Base-by-base conservation (phyloP, 2,113 vertebrate genomes). In the Tonatia bakeri region DNA sequence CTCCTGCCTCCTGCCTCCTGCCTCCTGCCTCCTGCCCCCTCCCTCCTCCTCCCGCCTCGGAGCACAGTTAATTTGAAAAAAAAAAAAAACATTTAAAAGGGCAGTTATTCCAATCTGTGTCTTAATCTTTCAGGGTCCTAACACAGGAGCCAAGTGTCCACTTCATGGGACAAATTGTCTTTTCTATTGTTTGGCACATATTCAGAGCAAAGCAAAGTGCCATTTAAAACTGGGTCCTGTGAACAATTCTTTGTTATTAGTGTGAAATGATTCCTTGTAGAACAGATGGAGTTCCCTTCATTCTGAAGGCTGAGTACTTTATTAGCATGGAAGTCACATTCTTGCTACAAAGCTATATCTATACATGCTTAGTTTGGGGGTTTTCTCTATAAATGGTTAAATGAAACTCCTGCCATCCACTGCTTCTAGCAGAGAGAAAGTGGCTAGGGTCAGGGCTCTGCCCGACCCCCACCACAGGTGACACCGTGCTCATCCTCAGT, bases 251-350 rank as follows among this genome's bases (percentile, higher is more conserved):
- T 96, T 94, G 95, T 90, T 85, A 96, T 73, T 67, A 77, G 83
- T 92, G 65, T 77, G 76, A 96, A 96, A 84, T 75, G 40, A 72
- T 38, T 85, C 87, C 59, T 84, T 77, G 38, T 61, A 31, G 52
- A 87, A 94, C 83, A 85, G 47, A 40, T 0, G 3, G 69, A 94
- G 80, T 95, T 81, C 38, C 95, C 80, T 95, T 90, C 92, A 87
- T 77, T 92, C 72, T 17, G 9, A 94, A 88, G 91, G 65, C 90
- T 85, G 59, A 92, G 76, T 47, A 90, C 94, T 97, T 84, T 90
- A 77, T 95, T 96, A 81, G 80, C 87, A 88, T 75, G 96, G 77
- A n/a, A 97, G 67, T 92, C 96, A 94, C 87, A 95, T 92, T 94
- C 77, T 73, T 82, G 76, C 67, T 92, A 36, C 79, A 92, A 95